Evolutionary conservation across 2,797 vertebrate genomes (phyloP).

Genomic region (Linurgus olivaceus): DNA sequence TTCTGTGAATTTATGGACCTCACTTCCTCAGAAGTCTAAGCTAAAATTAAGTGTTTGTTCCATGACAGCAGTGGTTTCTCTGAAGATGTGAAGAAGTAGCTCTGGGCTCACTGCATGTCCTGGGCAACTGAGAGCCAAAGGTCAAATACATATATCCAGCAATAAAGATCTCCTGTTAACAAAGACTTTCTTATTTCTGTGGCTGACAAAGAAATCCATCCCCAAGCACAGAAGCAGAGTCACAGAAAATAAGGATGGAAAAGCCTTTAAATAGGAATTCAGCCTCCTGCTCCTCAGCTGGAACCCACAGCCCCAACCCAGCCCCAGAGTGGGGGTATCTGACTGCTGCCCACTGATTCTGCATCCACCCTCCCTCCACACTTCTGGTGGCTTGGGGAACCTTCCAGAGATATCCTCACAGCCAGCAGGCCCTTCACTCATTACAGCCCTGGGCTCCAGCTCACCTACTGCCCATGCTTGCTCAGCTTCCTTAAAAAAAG

Average conservation of each 20-base stretch:
- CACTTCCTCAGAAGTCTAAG: background rate
- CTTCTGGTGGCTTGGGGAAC: background rate
- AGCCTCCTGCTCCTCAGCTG: background rate
- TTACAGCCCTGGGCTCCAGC: background rate
- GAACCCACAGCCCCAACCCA: fast-evolving
- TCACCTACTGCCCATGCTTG: background rate
- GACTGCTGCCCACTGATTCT: background rate
- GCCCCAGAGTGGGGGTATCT: fast-evolving
- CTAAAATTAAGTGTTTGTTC: background rate
- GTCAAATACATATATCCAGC: background rate
- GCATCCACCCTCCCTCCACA: fast-evolving
- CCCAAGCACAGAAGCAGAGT: background rate
- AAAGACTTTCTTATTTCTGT: background rate
- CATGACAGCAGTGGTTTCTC: background rate
- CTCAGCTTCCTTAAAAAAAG: background rate
- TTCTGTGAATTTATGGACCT: background rate
- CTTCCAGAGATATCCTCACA: background rate
- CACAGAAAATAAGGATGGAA: background rate
- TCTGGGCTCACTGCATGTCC: background rate
- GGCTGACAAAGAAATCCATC: background rate
- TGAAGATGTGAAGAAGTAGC: background rate
- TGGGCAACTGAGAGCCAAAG: background rate
- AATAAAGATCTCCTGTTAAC: background rate
- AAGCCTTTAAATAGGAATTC: background rate
- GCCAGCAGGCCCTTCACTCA: background rate